phyloP scores from a whole-genome alignment of 2,888 invertebrate genomes.

The Yponomeuta cagnagella region DNA sequence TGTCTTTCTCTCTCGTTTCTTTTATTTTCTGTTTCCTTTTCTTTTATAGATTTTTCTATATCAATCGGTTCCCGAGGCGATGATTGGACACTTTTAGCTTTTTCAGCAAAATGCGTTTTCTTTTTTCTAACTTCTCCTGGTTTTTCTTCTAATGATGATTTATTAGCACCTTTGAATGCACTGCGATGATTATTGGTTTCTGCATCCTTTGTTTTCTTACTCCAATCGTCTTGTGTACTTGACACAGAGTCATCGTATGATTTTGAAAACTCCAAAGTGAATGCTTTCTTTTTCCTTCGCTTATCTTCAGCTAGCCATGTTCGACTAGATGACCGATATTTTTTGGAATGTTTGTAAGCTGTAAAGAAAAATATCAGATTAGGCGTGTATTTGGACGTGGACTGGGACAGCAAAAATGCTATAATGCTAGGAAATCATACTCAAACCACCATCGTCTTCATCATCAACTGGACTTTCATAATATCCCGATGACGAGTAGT shows the following conservation, averaged over 20 bases:
- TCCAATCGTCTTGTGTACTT: slow-evolving; percentile 68
- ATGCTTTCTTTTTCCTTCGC: slow-evolving; percentile 82
- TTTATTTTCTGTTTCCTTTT: slow-evolving; percentile 55
- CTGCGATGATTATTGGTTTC: slow-evolving; percentile 44
- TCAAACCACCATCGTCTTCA: slow-evolving; percentile 73
- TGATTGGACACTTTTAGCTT: slow-evolving; percentile 57
- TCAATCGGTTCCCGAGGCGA: slow-evolving; percentile 61
- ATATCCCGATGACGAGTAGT: slow-evolving; percentile 84
- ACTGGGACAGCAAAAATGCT: neutral
- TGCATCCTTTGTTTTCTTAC: slow-evolving; percentile 50
- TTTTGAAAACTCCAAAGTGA: slow-evolving; percentile 84
- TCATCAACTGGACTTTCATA: slow-evolving; percentile 85
- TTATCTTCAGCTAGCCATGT: slow-evolving; percentile 83
- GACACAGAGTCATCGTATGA: slow-evolving; percentile 74
- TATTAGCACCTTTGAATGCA: slow-evolving; percentile 42
- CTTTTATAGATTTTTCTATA: slow-evolving; percentile 56
- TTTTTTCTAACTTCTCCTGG: slow-evolving; percentile 53
- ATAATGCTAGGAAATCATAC: slow-evolving; percentile 34
- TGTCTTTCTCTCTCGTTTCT: slow-evolving; percentile 62
- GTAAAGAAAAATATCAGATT: slow-evolving; percentile 17
- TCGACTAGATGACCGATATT: slow-evolving; percentile 59
- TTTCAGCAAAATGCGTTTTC: slow-evolving; percentile 68
- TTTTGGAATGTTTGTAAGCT: slow-evolving; percentile 72
- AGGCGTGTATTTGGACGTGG: slow-evolving; percentile 22
- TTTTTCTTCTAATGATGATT: slow-evolving; percentile 63